phyloP scores from a whole-genome alignment of 2,113 vertebrate species.

The Cephalopterus ornatus region DNA sequence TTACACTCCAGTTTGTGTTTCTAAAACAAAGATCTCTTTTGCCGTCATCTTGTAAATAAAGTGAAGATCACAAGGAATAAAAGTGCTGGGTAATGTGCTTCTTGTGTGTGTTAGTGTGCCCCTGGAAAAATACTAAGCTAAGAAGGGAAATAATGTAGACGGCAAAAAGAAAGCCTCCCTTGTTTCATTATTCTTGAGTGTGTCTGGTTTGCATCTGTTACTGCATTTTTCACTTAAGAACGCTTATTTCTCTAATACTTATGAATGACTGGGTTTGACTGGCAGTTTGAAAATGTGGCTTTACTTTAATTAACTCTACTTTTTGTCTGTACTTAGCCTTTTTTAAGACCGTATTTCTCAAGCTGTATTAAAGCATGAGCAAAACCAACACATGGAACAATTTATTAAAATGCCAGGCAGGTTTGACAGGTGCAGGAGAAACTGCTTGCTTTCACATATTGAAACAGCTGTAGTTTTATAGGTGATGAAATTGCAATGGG shows the following conservation, averaged over 20 bases:
- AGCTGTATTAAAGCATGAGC: background rate
- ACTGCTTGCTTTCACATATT: background rate
- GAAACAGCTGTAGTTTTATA: constrained; percentile 34
- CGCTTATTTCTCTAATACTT: background rate
- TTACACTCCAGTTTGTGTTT: constrained; percentile 32
- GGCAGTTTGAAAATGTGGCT: constrained; percentile 24
- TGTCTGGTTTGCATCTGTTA: constrained; percentile 43
- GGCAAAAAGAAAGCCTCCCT: constrained; percentile 38
- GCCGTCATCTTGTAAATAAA: background rate
- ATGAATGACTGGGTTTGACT: background rate
- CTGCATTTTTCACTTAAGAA: background rate
- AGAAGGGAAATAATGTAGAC: constrained; percentile 24
- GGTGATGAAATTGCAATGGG: background rate
- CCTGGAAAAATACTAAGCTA: constrained; percentile 43
- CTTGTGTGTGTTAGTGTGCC: background rate
- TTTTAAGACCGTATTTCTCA: background rate
- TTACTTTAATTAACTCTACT: background rate
- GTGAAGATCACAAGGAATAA: background rate
- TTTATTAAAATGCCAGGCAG: constrained; percentile 14
- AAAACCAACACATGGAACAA: constrained; percentile 24
- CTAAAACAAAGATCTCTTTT: constrained; percentile 50
- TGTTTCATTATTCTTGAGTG: background rate
- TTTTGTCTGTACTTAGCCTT: background rate
- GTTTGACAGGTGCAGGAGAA: constrained; percentile 41
- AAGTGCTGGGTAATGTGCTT: background rate